Evolutionary conservation across 2,888 invertebrate genomes (phyloP), one percentile per base, ranked within the genome.

Genomic region (Ptychoptera albimana): DNA sequence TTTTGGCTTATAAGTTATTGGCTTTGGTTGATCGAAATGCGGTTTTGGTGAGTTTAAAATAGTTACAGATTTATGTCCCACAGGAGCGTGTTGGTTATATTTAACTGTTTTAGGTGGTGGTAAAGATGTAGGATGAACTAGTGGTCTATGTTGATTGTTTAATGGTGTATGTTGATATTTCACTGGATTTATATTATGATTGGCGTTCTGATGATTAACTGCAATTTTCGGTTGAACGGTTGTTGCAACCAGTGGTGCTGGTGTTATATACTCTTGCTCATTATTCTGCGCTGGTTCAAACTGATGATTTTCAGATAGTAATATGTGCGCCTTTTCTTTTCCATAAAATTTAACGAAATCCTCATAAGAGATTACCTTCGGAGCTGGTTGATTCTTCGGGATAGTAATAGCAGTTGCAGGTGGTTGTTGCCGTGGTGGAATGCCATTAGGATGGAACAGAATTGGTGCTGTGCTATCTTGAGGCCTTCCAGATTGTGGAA

Each of bases 381-480:
- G 23, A 23, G 23, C 23, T 23, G 23, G 23, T 23, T 23, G 23
- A 7, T 23, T 7, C 7, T 23, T 23, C 7, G 23, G 23, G 7
- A 23, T 23, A 23, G 3, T 3, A 23, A 23, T 23, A 23, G 23
- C 23, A 35, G 42, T n/a, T 15, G 35, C 35, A 30, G 32, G 14
- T 14, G 15, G 10, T 38, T 38, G 38, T 38, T 38, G 30, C 8
- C 12, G 10, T 44, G 38, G 43, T 11, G 30, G 14, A 16, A 10
- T 30, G 2, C 40, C 46, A 23, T 23, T 23, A 2, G 59, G 59
- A 46, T 60, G 61, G 39, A 64, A 64, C 5, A 60, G 53, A 35
- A 63, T 58, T 2, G 64, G 64, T 0, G 64, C 56, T 1, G 59
- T 62, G 45, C 51, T 62, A 30, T 61, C 58, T 49, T 61, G 58